Evolutionary conservation across 53 echinoderm and acorn worm genomes (phyloP), one percentile per base, ranked within the genome.

Genomic region (Mesocentrotus franciscanus): DNA sequence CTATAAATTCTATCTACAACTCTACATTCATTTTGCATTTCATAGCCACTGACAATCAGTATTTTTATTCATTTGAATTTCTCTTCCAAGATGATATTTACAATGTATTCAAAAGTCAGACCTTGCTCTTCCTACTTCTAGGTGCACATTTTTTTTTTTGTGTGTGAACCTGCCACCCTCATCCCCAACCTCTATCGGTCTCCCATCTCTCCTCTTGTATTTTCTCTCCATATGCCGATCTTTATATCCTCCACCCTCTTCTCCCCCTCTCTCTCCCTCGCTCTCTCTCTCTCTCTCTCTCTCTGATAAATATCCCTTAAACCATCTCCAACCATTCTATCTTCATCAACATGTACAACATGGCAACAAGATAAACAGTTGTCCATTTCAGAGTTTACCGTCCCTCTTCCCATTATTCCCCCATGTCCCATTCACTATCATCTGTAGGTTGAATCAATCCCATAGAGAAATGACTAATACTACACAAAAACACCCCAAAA

Each of bases 391-490:
- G 70, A 34, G 92, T 74, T 92, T 92, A 56, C 71, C 74, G 22
- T 42, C 92, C 92, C 92, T 27, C 75, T 75, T 68, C 13, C 57
- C 76, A 0, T 56, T 20, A 92, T 74, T 92, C 92, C 92, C 92
- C 13, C 22, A 92, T 29, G 92, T 74, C 74, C 92, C 74, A 72
- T 92, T 42, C 71, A 92, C 34, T 16, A 71, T 76, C 74, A 74
- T 71, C 29, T n/a, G 33, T 49, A 72, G 55, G 56, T 66, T 56
- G 42, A 92, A 74, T 92, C 74, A 92, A 74, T 92, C 74, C 92
- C 92, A 14, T 11, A 29, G 92, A 56, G 92, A 8, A 92, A 92
- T 92, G 92, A 92, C 71, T 92, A 92, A 92, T 92, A 92, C 74
- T 13, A 71, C 74, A 56, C 74, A 92, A 92, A 92, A 71, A 92